Percentiles rank a stretch among this genome's conserved stretches.
phyloP scores from a whole-genome alignment of 2,113 vertebrate genomes.

The Meleagris gallopavo region DNA sequence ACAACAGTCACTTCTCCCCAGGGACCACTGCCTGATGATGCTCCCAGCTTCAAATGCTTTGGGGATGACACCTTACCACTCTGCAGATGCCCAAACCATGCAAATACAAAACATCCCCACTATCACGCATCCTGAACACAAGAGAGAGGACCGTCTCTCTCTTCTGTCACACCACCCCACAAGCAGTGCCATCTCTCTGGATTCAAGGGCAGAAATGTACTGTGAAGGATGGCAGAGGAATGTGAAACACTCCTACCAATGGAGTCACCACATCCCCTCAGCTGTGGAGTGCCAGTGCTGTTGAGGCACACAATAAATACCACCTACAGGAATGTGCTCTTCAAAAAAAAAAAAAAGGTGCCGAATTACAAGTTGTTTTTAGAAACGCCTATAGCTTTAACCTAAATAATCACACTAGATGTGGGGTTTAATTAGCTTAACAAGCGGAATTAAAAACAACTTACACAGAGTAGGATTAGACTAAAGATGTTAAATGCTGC shows the following conservation, averaged over 20 bases:
- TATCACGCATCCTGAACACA: background rate
- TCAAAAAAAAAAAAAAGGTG: background rate
- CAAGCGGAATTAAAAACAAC: background rate
- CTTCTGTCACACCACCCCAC: background rate
- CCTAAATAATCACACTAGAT: background rate
- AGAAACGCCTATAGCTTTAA: background rate
- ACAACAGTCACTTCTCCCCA: background rate
- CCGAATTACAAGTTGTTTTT: background rate
- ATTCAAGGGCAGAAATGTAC: background rate
- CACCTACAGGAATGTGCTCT: fast-evolving
- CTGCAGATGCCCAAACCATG: background rate
- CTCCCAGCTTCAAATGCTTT: background rate
- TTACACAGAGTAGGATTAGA: background rate
- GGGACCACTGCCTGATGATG: too few species aligned
- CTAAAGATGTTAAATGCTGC: background rate
- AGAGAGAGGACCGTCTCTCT: background rate
- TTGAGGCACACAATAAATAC: background rate
- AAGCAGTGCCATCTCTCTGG: background rate
- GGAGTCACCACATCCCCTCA: background rate
- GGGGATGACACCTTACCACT: too few species aligned
- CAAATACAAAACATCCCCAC: background rate
- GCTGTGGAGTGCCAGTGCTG: fast-evolving
- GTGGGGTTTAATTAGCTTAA: background rate
- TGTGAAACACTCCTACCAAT: background rate
- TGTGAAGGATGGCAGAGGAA: background rate